Base-by-base conservation (phyloP, 2,113 vertebrate species). In the human region DNA sequence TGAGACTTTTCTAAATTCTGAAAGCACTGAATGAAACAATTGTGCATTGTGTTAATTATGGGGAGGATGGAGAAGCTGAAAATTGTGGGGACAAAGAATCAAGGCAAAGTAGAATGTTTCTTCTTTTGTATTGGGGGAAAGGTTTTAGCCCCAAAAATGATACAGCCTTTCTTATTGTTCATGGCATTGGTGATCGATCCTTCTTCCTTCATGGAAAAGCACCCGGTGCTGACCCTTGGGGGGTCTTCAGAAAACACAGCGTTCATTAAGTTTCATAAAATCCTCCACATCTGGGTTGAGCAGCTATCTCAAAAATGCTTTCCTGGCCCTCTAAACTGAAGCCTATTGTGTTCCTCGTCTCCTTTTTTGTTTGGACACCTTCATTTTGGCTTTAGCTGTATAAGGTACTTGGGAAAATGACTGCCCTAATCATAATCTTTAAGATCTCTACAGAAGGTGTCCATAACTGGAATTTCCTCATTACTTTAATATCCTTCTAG, bases 401-500 rank as follows among this genome's bases (percentile, higher is more conserved):
- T 3, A 27, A 89, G 96, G 96, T 93, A 61, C 93, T 75, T 95
- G 52, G 40, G 86, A 48, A 96, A 97, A 96, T 82, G 93, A 98
- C 97, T 97, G 96, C 93, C 96, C 86, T 97, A 97, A 98, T 96
- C 96, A 88, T 96, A 96, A 97, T 98, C 96, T 96, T 97, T 96
- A 91, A 89, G 98, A 97, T 97, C 87, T 93, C 90, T 83, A 68
- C 57, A 96, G 92, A 94, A 35, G 17, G 91, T 98, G 59, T 97
- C 97, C 88, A 92, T 98, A 97, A 92, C 52, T 97, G 92, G 97
- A 95, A 90, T 92, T 98, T 98, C 95, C 72, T 97, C 95, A 97
- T 98, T 98, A 98, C 57, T 97, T 32, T 98, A 98, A 99, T 98
- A 95, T 98, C 97, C 98, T 98, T 97, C 96, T 98, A 97, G 97